Conservation (phyloP, 2,888 invertebrate species). For the Flexamia atlantica region DNA sequence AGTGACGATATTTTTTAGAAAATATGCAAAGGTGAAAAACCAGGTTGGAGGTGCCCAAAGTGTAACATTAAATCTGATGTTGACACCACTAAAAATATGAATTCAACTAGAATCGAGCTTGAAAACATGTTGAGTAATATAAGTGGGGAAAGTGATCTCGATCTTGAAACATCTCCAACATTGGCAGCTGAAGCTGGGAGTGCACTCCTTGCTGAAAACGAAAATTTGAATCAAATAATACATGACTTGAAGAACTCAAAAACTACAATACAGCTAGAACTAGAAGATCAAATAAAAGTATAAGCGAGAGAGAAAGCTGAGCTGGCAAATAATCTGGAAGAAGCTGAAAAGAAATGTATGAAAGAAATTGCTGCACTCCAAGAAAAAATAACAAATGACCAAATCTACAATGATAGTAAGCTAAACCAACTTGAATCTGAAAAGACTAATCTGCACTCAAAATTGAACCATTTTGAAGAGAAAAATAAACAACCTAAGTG, state of each 20-base stretch:
- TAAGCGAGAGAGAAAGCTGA: not conserved
- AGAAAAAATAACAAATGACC: not conserved
- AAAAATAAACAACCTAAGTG: not conserved
- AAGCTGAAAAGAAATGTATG: not conserved
- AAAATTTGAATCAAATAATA: conserved; percentile 16
- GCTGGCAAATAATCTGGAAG: not conserved
- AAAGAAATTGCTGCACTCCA: not conserved
- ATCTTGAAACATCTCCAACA: conserved; percentile 14
- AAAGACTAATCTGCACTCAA: not conserved
- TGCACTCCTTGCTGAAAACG: not conserved
- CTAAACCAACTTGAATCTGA: not conserved
- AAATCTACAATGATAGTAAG: not conserved
- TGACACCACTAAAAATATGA: not conserved
- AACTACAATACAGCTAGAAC: not conserved
- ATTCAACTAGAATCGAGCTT: not conserved
- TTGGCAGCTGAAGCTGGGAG: conserved; percentile 6
- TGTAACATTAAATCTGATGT: not conserved
- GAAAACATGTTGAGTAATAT: not conserved
- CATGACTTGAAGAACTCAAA: conserved; percentile 2
- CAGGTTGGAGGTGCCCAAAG: not conserved
- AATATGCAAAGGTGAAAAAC: not conserved
- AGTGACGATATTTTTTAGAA: not conserved
- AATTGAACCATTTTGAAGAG: not conserved
- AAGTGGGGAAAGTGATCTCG: not conserved
- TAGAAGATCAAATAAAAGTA: conserved; percentile 10